Base-by-base conservation (phyloP, 2,888 invertebrate species). In the Hyposoter dolosus region DNA sequence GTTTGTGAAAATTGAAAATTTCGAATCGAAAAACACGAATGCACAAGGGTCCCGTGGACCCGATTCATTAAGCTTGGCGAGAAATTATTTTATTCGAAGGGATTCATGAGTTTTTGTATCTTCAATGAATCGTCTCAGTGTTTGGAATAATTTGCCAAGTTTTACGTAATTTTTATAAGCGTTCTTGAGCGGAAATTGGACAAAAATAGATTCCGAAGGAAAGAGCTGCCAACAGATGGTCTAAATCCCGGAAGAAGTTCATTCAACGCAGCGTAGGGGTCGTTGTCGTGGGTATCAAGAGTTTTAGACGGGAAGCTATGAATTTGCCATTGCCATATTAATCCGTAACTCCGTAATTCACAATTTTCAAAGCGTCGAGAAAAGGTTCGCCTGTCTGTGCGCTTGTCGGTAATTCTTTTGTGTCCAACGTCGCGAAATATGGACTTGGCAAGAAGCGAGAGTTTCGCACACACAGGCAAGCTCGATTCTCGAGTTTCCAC, bases 151-250 rank as follows among this genome's bases (percentile, higher is more conserved):
- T 23, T 19, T 9, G 3, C 19, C 23, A 23, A 56, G 28, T 3
- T 50, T 50, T 17, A 17, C 5, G 7, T 56, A 10, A 56, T 56
- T 23, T 60, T 60, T 56, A 56, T 56, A 60, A 28, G 1, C 15
- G 1, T 15, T 28, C 12, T 15, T 28, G 4, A 12, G 12, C 15
- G 60, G 15, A 60, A 23, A 6, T 15, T 60, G 7, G 15, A 40
- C 40, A 40, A 15, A 35, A 40, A 66, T 7, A 19, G 32, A 9
- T n/a, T 19, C 3, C 2, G 66, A 40, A 35, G 35, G 15, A 71
- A 32, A 50, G n/a, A 32, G 32, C 47, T 71, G 71, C 71, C 71
- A 71, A 71, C 71, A 71, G 71, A 71, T 71, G 71, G 40, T 35
- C 19, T 3, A 15, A 56, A 40, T 19, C 7, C 19, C n/a, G 4